Conservation (phyloP, 1,140 invertebrate genomes). For the Drosophila lowei region DNA sequence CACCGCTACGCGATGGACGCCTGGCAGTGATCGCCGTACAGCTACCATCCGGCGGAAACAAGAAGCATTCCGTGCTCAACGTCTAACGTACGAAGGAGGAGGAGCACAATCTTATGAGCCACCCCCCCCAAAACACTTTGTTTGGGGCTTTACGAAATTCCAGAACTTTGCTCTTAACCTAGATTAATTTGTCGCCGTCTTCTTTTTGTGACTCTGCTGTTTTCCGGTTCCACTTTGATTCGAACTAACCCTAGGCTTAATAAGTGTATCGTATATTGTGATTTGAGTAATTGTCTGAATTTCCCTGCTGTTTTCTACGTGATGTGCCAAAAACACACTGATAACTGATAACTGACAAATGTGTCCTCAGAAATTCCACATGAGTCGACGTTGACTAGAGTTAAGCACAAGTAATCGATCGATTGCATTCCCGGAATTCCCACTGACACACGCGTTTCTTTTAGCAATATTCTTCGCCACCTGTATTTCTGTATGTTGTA, state of each 20-base stretch:
- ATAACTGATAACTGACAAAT: slow-evolving; percentile 20
- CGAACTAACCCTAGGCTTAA: slow-evolving; percentile 16
- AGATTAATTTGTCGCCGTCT: slow-evolving; percentile 18
- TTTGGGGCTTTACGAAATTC: not conserved
- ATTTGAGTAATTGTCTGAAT: slow-evolving; percentile 21
- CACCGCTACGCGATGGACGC: slow-evolving; percentile 86
- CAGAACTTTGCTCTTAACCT: slow-evolving; percentile 27
- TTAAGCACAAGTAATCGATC: slow-evolving; percentile 12
- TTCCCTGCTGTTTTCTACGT: slow-evolving; percentile 32
- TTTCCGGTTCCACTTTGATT: not conserved
- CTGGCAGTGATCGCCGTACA: slow-evolving; percentile 85
- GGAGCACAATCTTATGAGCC: not conserved
- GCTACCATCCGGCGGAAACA: slow-evolving; percentile 59
- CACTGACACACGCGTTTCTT: slow-evolving; percentile 19
- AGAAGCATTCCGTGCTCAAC: slow-evolving; percentile 82
- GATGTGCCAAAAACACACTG: slow-evolving; percentile 43
- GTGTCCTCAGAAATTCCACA: slow-evolving; percentile 20
- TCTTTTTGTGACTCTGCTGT: not conserved
- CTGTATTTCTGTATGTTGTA: not conserved
- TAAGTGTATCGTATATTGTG: slow-evolving; percentile 45
- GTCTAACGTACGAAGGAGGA: slow-evolving; percentile 46
- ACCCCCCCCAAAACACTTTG: not conserved
- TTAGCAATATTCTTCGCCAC: slow-evolving; percentile 21
- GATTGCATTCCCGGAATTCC: slow-evolving; percentile 41
- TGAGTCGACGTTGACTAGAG: not conserved